Evolutionary conservation across 2,888 invertebrate species (phyloP), one percentile per base, ranked within the genome.

Genomic region (Thymelicus lineola): DNA sequence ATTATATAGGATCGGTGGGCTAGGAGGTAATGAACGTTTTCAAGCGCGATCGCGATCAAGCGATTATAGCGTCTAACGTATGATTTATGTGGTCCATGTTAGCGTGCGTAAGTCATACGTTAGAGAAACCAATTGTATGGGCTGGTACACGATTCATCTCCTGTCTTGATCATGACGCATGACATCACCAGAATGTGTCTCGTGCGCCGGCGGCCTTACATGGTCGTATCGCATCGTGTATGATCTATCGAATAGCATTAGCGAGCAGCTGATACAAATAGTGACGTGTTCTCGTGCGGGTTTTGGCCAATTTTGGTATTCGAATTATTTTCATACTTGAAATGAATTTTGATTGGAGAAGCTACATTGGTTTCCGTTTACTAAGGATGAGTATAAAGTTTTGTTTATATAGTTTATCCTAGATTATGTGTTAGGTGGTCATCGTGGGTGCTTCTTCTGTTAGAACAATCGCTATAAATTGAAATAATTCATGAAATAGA

Each of bases 101-200:
- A 57, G 61, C 65, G n/a, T 61, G 60, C 10, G 36, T 55, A 60
- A 28, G 15, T 46, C 6, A 14, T n/a, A 60, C 38, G 28, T 61
- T 55, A 42, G 46, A 61, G 57, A 46, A 15, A 14, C 53, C 61
- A 62, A 65, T 66, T 62, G 61, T 65, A 55, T 50, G 70, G 57
- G 63, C 45, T 50, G 73, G 77, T 77, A 72, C 76, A 77, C 80
- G 81, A 80, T 79, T 79, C 77, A 77, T 79, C 79, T 80, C 79
- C 76, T 77, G 77, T 79, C 76, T 77, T 75, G 79, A 78, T 66
- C 65, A 55, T 70, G 63, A 70, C 60, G 70, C 61, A 92, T 92
- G 92, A 91, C 91, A 91, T 93, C 93, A 92, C 83, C 89, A 82
- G 82, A 87, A 84, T 86, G 82, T 82, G 85, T 86, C 85, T 83